A percentile compares a stretch with the other conserved stretches of the same genome.
Evolutionary conservation across 2,797 vertebrate species (phyloP).

Genomic region (Thalassophryne amazonica): DNA sequence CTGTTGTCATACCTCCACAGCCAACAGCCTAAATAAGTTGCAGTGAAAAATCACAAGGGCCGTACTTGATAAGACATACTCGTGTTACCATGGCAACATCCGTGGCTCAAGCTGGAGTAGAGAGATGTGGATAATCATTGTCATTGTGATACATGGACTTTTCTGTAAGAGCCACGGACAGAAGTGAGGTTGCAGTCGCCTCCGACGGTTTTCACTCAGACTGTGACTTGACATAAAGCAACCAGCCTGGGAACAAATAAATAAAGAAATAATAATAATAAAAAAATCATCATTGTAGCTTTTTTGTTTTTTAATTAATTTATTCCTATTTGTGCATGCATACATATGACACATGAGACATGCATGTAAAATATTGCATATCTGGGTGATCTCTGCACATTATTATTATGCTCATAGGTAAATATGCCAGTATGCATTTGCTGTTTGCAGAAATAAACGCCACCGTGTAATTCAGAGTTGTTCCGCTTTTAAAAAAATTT

Average conservation of each 20-base stretch:
- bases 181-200: slow-evolving; percentile 26
- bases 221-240: too few relatives aligned
- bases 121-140: slow-evolving; percentile 79
- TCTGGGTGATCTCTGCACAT: background rate
- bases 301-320: too few relatives aligned
- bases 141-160: slow-evolving; percentile 70
- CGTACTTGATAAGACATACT: slow-evolving; percentile 85
- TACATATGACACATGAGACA: too few relatives aligned
- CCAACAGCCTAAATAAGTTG: slow-evolving; percentile 85
- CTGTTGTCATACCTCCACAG: slow-evolving; percentile 86
- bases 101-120: slow-evolving; percentile 83
- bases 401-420: background rate
- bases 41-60: slow-evolving; percentile 81
- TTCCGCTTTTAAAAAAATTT: too few relatives aligned
- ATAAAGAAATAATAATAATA: too few relatives aligned
- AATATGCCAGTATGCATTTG: background rate
- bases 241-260: too few relatives aligned
- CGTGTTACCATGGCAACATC: slow-evolving; percentile 86
- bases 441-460: background rate
- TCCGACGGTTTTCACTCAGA: slow-evolving; percentile 46
- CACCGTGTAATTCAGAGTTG: background rate
- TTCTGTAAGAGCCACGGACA: slow-evolving; percentile 56
- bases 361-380: too few relatives aligned
- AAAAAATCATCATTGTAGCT: too few relatives aligned
- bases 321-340: too few relatives aligned